Percentiles rank a stretch among this genome's conserved stretches.
phyloP scores from a whole-genome alignment of 2,113 vertebrate genomes.

The Anarrhichthys ocellatus region DNA sequence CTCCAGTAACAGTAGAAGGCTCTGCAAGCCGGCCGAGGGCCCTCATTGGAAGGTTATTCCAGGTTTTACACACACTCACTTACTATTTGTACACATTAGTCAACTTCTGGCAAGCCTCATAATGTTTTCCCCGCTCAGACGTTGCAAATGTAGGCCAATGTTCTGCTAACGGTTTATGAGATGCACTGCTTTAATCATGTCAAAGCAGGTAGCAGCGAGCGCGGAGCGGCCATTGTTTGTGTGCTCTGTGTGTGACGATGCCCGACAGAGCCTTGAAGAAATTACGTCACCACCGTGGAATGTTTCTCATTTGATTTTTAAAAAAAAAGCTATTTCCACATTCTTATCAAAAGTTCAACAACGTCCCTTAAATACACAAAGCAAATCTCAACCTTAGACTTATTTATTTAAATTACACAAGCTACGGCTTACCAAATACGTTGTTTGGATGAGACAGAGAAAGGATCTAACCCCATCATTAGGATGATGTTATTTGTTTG shows the following conservation, averaged over 20 bases:
- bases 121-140: background rate
- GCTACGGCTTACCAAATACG: background rate
- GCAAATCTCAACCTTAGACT: background rate
- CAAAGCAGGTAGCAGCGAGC: background rate
- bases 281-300: constrained; percentile 29
- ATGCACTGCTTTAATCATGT: constrained; percentile 2
- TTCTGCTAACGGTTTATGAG: constrained; percentile 1
- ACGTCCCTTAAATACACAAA: background rate
- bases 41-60: constrained; percentile 37
- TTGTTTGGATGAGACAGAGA: background rate
- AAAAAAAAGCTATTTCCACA: background rate
- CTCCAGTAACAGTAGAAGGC: constrained; percentile 27
- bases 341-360: constrained; percentile 1
- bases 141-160: background rate
- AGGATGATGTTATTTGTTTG: background rate
- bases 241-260: constrained; percentile 15
- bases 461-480: background rate
- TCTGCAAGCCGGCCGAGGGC: constrained; percentile 4
- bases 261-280: background rate
- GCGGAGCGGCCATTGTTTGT: background rate
- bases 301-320: background rate
- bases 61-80: constrained; percentile 12
- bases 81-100: constrained; percentile 51
- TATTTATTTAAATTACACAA: background rate
- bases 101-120: background rate